These are phyloP conservation scores for Myrmophylax atrothorax DNA, from an alignment of 2,113 vertebrate genomes.

Conservation along the genomic window DNA sequence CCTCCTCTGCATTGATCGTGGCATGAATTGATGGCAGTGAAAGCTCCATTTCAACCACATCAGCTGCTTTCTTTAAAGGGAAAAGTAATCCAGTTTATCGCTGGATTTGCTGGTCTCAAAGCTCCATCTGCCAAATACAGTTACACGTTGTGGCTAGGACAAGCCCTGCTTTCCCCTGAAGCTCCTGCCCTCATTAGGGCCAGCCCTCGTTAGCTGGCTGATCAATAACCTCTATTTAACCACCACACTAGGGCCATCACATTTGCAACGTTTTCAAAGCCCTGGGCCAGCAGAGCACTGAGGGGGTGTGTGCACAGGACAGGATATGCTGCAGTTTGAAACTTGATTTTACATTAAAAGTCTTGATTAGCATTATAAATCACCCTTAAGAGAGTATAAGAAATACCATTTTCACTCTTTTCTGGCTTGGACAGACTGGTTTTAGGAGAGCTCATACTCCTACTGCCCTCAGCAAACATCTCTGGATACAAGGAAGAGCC, in stretches of 20 bases:
- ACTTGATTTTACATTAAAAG: background rate
- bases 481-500: background rate
- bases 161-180: background rate
- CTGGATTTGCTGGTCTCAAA: background rate
- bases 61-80: background rate
- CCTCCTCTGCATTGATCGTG: background rate
- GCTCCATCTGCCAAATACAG: constrained; percentile 19
- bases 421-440: background rate
- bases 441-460: background rate
- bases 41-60: background rate
- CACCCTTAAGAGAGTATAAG: accelerated
- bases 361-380: background rate
- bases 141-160: background rate
- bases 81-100: background rate
- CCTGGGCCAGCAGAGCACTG: background rate
- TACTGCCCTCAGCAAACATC: background rate
- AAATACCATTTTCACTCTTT: background rate
- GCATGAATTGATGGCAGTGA: background rate
- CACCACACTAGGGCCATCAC: accelerated
- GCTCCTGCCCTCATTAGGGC: constrained; percentile 11
- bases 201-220: background rate
- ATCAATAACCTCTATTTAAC: constrained; percentile 29
- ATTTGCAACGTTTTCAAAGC: accelerated
- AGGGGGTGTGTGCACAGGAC: background rate
- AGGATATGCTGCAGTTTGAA: background rate